Base-by-base conservation (phyloP, 2,113 vertebrate genomes). In the Marmota monax region DNA sequence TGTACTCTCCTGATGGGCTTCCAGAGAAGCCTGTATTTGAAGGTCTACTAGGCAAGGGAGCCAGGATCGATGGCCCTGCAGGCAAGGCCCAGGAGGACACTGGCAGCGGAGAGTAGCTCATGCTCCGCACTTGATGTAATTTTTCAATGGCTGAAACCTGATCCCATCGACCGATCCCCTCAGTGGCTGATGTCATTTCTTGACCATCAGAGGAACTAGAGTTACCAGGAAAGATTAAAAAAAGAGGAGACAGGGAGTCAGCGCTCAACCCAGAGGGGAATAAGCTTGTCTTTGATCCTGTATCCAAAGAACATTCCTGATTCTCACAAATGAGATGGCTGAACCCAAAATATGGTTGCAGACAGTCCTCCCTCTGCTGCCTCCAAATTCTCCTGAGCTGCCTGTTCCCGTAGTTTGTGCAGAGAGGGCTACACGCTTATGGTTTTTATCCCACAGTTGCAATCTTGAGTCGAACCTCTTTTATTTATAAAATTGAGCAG, bases 401-500 rank as follows among this genome's bases (percentile, higher is more conserved):
- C 96, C 97, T 97, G 96, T 98, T 96, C 95, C 84, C 96, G 96
- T 95, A 97, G 96, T 92, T 94, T 96, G 37, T 97, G 86, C 83
- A 96, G 96, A 97, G 96, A 97, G 97, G 98, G 96, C 90, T 13
- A 7, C 34, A 37, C 17, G 85, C 96, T 96, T 97, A 96, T 98
- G 95, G 96, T 56, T 96, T 84, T 97, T 97, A 97, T 88, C 96
- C 37, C 97, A 82, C 88, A 94, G 92, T 63, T 92, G 92, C 86
- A 97, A 98, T 98, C 98, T 98, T 94, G 97, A 98, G 96, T 95
- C 92, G 97, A 97, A 98, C 96, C 96, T 97, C 96, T 97, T 98
- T 98, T 98, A 98, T 98, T 97, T 98, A 96, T 96, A 98, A 98
- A 98, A 97, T 95, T 96, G 96, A 98, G 98, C 97, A 98, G 96